Percentiles rank a stretch among this genome's conserved stretches.
phyloP scores from a whole-genome alignment of 1,140 invertebrate genomes.

The Drosophila kohkoa region DNA sequence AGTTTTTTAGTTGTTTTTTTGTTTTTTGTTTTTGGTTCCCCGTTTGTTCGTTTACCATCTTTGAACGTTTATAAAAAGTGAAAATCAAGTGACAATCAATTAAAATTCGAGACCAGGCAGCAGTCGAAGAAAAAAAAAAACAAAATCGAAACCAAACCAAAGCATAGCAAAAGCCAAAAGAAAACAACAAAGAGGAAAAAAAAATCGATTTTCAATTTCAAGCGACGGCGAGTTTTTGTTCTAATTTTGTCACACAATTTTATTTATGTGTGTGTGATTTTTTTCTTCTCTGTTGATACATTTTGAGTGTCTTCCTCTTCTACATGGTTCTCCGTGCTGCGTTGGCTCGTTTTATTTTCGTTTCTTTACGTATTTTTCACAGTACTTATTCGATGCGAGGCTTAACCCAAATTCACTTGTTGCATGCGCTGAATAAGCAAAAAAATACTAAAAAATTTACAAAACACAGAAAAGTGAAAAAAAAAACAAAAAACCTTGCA shows the following conservation, averaged over 20 bases:
- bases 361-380: slow-evolving; percentile 52
- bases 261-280: slow-evolving; percentile 16
- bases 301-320: slow-evolving; percentile 20
- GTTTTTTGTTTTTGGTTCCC: slow-evolving; percentile 26
- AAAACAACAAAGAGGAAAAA: slow-evolving; percentile 26
- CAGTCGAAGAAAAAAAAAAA: slow-evolving; percentile 26
- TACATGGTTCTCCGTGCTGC: slow-evolving; percentile 30
- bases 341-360: slow-evolving; percentile 69
- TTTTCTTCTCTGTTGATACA: slow-evolving; percentile 1
- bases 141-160: slow-evolving; percentile 21
- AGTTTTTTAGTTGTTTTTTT: slow-evolving; percentile 59
- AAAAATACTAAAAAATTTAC: slow-evolving; percentile 53
- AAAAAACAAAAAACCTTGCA: slow-evolving; percentile 37
- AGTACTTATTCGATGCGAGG: slow-evolving; percentile 65
- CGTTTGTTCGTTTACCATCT: slow-evolving; percentile 41
- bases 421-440: slow-evolving; percentile 82
- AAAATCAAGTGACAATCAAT: slow-evolving; percentile 83
- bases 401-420: slow-evolving; percentile 83
- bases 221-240: slow-evolving; percentile 51
- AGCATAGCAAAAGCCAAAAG: slow-evolving; percentile 10
- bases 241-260: slow-evolving; percentile 67
- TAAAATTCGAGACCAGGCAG: slow-evolving; percentile 76
- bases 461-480: slow-evolving; percentile 36
- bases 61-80: slow-evolving; percentile 72
- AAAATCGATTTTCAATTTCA: slow-evolving; percentile 65